These are phyloP conservation scores for Microctenopoma steveboyesi DNA, from an alignment of 2,797 vertebrate genomes.

Conservation along the genomic window DNA sequence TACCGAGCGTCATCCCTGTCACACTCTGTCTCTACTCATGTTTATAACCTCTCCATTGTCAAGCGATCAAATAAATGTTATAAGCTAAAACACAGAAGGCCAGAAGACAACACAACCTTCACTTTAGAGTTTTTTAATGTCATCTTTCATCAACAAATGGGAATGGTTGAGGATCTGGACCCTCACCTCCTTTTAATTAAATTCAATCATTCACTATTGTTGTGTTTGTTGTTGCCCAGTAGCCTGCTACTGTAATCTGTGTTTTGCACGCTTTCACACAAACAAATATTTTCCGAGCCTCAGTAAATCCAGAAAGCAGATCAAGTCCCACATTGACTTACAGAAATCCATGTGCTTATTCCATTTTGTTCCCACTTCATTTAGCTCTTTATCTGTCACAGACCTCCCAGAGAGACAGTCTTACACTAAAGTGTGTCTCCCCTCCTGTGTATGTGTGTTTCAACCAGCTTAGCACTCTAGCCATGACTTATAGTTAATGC, in stretches of 20 bases:
- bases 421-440: slow-evolving; percentile 24
- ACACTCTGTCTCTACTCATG: too few species aligned
- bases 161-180: slow-evolving; percentile 34
- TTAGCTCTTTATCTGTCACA: slow-evolving; percentile 15
- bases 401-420: slow-evolving; percentile 61
- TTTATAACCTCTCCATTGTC: too few species aligned
- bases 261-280: slow-evolving; percentile 40
- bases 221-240: slow-evolving; percentile 11
- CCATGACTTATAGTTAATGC: slow-evolving; percentile 52
- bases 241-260: slow-evolving; percentile 36
- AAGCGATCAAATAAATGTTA: not conserved
- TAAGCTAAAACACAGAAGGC: not conserved
- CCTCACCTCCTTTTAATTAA: not conserved
- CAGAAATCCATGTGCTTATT: slow-evolving; percentile 22
- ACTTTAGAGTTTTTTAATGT: not conserved
- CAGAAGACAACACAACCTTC: not conserved
- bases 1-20: too few species aligned
- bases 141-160: slow-evolving; percentile 17
- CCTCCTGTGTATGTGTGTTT: slow-evolving; percentile 31
- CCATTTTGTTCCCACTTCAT: slow-evolving; percentile 33
- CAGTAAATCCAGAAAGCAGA: slow-evolving; percentile 36
- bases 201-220: slow-evolving; percentile 17
- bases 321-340: slow-evolving; percentile 25
- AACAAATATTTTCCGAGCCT: slow-evolving; percentile 26
- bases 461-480: slow-evolving; percentile 13